Conservation (phyloP, 2,113 vertebrate genomes). For the Hirundichthys speculiger region DNA sequence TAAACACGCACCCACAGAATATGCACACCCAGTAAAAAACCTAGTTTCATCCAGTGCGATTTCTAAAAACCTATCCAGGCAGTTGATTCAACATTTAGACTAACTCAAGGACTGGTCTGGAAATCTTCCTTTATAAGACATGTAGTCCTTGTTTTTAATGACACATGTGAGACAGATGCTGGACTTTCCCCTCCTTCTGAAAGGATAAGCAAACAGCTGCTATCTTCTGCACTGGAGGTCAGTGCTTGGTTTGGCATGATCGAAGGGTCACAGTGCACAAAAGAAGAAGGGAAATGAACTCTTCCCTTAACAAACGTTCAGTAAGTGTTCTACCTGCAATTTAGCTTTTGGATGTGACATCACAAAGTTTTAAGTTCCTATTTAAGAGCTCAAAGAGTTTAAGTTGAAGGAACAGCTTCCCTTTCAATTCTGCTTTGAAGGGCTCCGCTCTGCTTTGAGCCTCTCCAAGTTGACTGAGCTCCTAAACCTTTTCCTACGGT, state of each 20-base stretch:
- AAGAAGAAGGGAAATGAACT: conserved; percentile 8
- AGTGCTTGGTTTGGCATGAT: conserved; percentile 34
- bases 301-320: no score
- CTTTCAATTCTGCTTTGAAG: no score
- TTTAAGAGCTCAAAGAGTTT: no score
- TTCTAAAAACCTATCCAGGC: neutral
- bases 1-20: conserved; percentile 7
- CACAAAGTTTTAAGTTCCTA: no score
- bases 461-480: no score
- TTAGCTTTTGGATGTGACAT: no score
- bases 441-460: no score
- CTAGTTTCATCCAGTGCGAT: neutral
- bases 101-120: neutral
- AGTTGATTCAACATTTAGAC: conserved; percentile 9
- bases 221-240: conserved; percentile 55
- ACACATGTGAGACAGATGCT: conserved; percentile 10
- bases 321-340: no score
- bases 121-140: conserved; percentile 21
- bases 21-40: neutral
- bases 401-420: no score
- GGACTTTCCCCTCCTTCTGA: conserved; percentile 50
- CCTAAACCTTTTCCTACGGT: no score
- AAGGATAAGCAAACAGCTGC: conserved; percentile 57
- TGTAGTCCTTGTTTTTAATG: conserved; percentile 1
- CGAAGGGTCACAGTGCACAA: conserved; percentile 45